Percentiles rank a stretch among this genome's conserved stretches.
These are phyloP conservation scores for Platerodrilus igneus DNA, from an alignment of 2,888 invertebrate species.

Conservation along the genomic window DNA sequence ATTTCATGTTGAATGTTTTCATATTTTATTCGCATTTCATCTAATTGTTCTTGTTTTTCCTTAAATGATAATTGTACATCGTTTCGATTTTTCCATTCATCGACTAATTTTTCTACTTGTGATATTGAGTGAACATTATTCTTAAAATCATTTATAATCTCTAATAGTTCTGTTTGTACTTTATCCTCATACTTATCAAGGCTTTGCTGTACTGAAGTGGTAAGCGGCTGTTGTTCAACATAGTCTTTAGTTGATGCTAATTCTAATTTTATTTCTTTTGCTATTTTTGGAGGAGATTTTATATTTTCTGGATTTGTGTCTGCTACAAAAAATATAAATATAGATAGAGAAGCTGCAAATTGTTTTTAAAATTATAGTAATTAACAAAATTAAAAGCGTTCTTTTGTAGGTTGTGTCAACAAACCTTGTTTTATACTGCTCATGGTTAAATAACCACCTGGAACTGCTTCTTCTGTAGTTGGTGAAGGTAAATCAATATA, in stretches of 20 bases:
- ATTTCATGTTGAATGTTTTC: constrained; percentile 76
- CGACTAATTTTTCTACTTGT: constrained; percentile 79
- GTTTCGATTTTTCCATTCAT: constrained; percentile 81
- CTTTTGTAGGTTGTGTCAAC: too few relatives aligned
- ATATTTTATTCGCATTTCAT: constrained; percentile 74
- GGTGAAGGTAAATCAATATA: constrained; percentile 8
- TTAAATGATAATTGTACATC: constrained; percentile 82
- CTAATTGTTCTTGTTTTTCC: constrained; percentile 78
- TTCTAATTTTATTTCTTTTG: too few relatives aligned
- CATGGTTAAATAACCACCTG: constrained; percentile 22
- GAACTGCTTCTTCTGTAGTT: constrained; percentile 1
- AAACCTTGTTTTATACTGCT: too few relatives aligned
- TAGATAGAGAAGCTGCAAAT: too few relatives aligned
- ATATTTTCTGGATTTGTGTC: too few relatives aligned
- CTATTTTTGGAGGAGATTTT: too few relatives aligned
- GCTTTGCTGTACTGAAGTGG: constrained; percentile 16
- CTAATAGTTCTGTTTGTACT: constrained; percentile 74
- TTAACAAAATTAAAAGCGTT: too few relatives aligned
- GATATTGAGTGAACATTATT: constrained; percentile 81
- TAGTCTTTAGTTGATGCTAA: too few relatives aligned
- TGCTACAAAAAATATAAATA: too few relatives aligned
- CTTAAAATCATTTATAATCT: constrained; percentile 85
- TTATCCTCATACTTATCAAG: constrained; percentile 43
- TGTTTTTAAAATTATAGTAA: too few relatives aligned
- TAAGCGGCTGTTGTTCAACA: too few relatives aligned